A percentile compares a stretch with the other conserved stretches of the same genome.
Evolutionary conservation across 1,140 invertebrate genomes (phyloP).

Genomic region (Trigoniulus corallinus): DNA sequence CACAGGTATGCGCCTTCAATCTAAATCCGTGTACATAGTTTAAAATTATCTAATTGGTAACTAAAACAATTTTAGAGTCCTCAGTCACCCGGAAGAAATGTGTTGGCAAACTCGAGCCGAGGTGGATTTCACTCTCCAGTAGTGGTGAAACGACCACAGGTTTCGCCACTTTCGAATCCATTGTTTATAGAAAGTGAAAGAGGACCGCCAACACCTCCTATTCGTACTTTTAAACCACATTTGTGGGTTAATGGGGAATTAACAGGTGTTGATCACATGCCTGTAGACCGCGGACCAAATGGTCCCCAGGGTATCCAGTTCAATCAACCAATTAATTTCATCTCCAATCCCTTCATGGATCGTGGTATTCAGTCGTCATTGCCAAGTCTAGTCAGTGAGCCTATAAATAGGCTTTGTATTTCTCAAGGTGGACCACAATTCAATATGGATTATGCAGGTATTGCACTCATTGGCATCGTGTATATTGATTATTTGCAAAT

Average conservation of each 20-base stretch:
- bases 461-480: not conserved
- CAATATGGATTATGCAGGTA: slow-evolving; percentile 16
- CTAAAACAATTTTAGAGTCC: not conserved
- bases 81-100: slow-evolving; percentile 2
- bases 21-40: not conserved
- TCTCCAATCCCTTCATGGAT: slow-evolving; percentile 21
- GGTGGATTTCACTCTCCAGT: slow-evolving; percentile 7
- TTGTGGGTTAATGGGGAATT: not conserved
- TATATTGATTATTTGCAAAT: too few relatives aligned
- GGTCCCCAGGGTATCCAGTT: not conserved
- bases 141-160: not conserved
- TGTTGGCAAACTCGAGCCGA: not conserved
- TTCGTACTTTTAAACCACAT: slow-evolving; percentile 1
- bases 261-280: too few relatives aligned
- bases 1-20: slow-evolving; percentile 12
- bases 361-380: slow-evolving; percentile 32
- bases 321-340: not conserved
- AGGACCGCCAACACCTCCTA: slow-evolving; percentile 12
- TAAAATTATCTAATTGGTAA: not conserved
- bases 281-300: not conserved
- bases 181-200: not conserved
- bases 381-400: slow-evolving; percentile 26
- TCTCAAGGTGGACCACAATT: slow-evolving; percentile 7
- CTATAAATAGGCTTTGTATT: slow-evolving; percentile 1
- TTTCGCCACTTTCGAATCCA: slow-evolving; percentile 2